Conservation (phyloP, 1,140 invertebrate species). For the Uloborus diversus region DNA sequence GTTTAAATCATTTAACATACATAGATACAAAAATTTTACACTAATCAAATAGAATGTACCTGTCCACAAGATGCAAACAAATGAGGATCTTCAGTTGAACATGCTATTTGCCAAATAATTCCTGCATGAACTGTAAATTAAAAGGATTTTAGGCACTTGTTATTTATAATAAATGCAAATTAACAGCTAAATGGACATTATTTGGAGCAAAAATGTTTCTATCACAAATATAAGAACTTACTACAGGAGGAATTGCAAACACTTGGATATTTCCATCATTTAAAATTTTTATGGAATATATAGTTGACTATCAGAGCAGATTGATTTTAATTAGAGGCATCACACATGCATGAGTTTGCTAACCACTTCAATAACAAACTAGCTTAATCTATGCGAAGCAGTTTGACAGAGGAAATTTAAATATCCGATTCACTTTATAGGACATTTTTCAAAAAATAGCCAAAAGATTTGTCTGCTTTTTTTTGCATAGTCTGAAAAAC, state of each 20-base stretch:
- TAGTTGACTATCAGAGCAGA: background rate
- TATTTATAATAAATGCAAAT: background rate
- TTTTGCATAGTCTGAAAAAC: no score
- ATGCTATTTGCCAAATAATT: conserved; percentile 58
- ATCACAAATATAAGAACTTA: background rate
- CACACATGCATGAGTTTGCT: no score
- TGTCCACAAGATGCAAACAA: conserved; percentile 61
- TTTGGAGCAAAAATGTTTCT: background rate
- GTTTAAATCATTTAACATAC: background rate
- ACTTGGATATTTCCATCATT: no score
- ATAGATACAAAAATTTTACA: background rate
- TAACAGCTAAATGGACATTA: background rate
- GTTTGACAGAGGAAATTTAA: no score
- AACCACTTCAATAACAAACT: no score
- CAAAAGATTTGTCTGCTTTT: no score
- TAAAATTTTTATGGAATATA: background rate
- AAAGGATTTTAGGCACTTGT: background rate
- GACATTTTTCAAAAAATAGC: no score
- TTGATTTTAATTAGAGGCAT: no score
- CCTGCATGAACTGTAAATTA: conserved; percentile 58
- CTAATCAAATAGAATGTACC: conserved; percentile 51
- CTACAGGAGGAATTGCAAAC: no score
- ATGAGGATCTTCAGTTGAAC: conserved; percentile 59
- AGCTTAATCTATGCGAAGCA: no score
- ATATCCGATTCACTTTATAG: no score